Conservation (phyloP, 2,113 vertebrate species). For the Austrofundulus limnaeus region DNA sequence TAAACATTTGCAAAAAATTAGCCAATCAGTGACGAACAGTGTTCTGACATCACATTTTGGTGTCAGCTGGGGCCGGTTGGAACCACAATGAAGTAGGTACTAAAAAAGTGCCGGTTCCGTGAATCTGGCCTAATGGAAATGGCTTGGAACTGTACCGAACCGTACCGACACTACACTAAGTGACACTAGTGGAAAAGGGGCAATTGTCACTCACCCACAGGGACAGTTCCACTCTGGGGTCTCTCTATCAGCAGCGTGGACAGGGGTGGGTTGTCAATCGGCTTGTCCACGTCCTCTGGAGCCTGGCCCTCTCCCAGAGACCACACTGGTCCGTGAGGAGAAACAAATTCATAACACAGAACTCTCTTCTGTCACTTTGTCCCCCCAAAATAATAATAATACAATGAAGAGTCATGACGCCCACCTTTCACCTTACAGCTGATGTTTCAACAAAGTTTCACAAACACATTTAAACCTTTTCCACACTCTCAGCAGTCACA, state of each 20-base stretch:
- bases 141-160: too few species aligned
- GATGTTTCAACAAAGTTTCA: conserved; percentile 28
- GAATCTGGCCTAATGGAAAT: too few species aligned
- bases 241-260: conserved; percentile 89
- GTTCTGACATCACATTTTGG: too few species aligned
- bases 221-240: conserved; percentile 84
- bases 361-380: conserved; percentile 24
- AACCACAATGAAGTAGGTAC: too few species aligned
- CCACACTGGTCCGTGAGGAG: conserved; percentile 82
- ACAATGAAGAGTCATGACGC: conserved; percentile 22
- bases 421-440: conserved; percentile 49
- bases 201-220: conserved; percentile 89
- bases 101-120: too few species aligned
- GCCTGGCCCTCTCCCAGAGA: conserved; percentile 86
- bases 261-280: conserved; percentile 78
- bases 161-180: too few species aligned
- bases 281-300: conserved; percentile 88
- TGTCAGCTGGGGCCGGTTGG: too few species aligned
- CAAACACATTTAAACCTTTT: conserved; percentile 29
- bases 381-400: not conserved
- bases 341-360: conserved; percentile 44
- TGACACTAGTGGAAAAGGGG: too few species aligned
- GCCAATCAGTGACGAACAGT: too few species aligned
- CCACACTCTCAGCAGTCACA: conserved; percentile 37
- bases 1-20: too few species aligned